These are phyloP conservation scores for Athalia circularis DNA, from an alignment of 2,888 invertebrate genomes.

Conservation along the genomic window DNA sequence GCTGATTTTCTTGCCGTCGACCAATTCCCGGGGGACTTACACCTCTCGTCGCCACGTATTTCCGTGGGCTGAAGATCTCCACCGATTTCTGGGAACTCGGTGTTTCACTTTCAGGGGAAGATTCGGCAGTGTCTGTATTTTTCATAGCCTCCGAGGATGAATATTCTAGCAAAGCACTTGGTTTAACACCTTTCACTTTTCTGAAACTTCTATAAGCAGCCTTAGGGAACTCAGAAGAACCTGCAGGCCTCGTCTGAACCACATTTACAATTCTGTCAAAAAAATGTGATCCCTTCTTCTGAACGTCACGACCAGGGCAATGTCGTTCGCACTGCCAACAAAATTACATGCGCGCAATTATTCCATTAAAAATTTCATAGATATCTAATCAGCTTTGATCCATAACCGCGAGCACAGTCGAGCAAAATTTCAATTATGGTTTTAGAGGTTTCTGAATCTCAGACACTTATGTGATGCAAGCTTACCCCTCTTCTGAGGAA, in stretches of 20 bases:
- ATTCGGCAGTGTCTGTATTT: background rate
- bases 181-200: background rate
- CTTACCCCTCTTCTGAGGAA: slow-evolving; percentile 16
- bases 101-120: background rate
- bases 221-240: background rate
- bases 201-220: background rate
- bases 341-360: background rate
- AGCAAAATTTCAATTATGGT: background rate
- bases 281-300: slow-evolving; percentile 53
- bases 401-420: background rate
- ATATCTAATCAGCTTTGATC: background rate
- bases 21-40: background rate
- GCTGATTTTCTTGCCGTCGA: slow-evolving; percentile 9
- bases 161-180: background rate
- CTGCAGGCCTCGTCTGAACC: slow-evolving; percentile 49
- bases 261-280: slow-evolving; percentile 57
- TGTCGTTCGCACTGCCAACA: slow-evolving; percentile 17
- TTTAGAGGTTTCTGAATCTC: background rate
- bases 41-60: background rate
- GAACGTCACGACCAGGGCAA: slow-evolving; percentile 31
- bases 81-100: background rate
- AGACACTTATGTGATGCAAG: background rate
- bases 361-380: background rate
- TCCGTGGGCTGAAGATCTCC: slow-evolving; percentile 10
- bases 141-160: slow-evolving; percentile 18